These are phyloP conservation scores for Thalassophryne amazonica DNA, from an alignment of 2,797 vertebrate species.

Conservation along the genomic window DNA sequence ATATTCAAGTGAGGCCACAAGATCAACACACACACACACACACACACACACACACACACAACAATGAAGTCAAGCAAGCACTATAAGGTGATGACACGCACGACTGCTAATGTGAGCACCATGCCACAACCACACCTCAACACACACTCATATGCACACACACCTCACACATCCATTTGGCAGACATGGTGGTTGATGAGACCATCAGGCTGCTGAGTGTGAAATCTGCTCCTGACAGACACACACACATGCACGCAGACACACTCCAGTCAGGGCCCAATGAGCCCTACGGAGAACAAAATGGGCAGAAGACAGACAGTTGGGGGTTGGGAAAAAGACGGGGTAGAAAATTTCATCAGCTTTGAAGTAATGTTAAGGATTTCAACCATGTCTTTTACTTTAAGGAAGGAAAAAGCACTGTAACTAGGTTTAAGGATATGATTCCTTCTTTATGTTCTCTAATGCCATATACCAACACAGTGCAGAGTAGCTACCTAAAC, in stretches of 20 bases:
- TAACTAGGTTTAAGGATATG: too few relatives aligned
- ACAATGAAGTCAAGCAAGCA: slow-evolving; percentile 11
- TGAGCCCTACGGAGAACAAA: slow-evolving; percentile 48
- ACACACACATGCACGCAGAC: slow-evolving; percentile 16
- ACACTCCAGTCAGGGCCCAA: slow-evolving; percentile 48
- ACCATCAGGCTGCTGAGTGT: slow-evolving; percentile 58
- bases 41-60: slow-evolving; percentile 9
- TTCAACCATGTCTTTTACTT: slow-evolving; percentile 24
- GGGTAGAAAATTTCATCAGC: slow-evolving; percentile 27
- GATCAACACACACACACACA: background rate
- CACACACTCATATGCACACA: background rate
- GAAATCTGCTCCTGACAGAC: slow-evolving; percentile 53
- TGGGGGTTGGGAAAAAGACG: background rate
- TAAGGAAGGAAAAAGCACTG: too few relatives aligned
- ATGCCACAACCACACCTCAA: background rate
- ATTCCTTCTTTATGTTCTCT: too few relatives aligned
- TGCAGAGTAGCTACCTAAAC: too few relatives aligned
- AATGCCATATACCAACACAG: too few relatives aligned
- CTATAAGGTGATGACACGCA: too few relatives aligned
- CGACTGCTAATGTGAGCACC: background rate
- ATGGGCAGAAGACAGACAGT: slow-evolving; percentile 24
- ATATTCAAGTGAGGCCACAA: slow-evolving; percentile 62
- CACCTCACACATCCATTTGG: slow-evolving; percentile 42
- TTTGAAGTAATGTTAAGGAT: slow-evolving; percentile 40
- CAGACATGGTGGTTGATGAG: slow-evolving; percentile 51